Conservation (phyloP, 2,797 vertebrate species). For the Neosilurus mollespiculum region DNA sequence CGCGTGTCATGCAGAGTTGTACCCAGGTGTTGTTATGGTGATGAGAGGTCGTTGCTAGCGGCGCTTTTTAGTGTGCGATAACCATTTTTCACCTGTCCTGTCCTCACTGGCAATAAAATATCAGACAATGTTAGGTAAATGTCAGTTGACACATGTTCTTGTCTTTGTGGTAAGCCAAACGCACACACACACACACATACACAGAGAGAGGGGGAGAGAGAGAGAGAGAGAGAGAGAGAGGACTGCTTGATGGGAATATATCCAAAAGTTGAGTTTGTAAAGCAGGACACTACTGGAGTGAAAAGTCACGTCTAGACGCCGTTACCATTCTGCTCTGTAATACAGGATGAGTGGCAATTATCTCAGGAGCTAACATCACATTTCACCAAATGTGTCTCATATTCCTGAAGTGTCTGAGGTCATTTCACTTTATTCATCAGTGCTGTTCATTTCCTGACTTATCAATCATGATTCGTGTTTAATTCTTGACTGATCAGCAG, state of each 20-base stretch:
- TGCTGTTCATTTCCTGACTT: not conserved
- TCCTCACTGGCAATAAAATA: slow-evolving; percentile 44
- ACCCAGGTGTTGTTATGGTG: slow-evolving; percentile 59
- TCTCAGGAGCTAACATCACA: slow-evolving; percentile 7
- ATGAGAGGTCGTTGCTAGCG: slow-evolving; percentile 50
- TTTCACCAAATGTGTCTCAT: not conserved
- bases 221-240: not conserved
- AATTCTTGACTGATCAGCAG: not conserved
- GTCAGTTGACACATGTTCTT: slow-evolving; percentile 49
- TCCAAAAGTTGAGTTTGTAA: slow-evolving; percentile 30
- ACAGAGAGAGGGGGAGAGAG: not conserved
- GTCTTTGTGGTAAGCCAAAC: slow-evolving; percentile 43
- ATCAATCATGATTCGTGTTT: no score
- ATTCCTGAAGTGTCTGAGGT: not conserved
- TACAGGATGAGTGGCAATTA: slow-evolving; percentile 6
- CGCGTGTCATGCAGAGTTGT: slow-evolving; percentile 42
- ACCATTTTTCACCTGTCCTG: slow-evolving; percentile 48
- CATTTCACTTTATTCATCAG: not conserved
- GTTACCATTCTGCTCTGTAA: slow-evolving; percentile 12
- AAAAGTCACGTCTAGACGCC: slow-evolving; percentile 26
- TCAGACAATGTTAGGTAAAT: slow-evolving; percentile 55
- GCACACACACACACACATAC: slow-evolving; percentile 41
- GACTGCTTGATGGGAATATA: slow-evolving; percentile 17
- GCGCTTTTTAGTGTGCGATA: slow-evolving; percentile 31
- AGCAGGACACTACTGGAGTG: not conserved